Evolutionary conservation across 2,113 vertebrate species (phyloP).

Genomic region (Pelecanus crispus): DNA sequence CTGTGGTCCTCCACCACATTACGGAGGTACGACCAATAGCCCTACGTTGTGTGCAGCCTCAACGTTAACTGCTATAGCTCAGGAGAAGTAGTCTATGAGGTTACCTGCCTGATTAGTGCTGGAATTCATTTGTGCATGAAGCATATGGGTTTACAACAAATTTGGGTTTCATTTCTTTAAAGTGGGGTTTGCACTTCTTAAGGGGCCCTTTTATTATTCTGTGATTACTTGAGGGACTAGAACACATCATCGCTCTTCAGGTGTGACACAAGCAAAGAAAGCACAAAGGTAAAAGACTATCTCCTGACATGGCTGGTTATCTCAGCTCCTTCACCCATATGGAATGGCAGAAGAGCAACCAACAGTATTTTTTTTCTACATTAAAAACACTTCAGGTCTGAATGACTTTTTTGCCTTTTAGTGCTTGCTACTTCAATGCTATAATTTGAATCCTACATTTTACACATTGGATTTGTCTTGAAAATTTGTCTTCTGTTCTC

Average conservation of each 20-base stretch:
- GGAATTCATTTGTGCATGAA: not conserved
- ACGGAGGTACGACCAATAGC: conserved; percentile 74
- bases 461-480: not conserved
- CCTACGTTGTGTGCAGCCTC: not conserved
- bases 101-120: no score
- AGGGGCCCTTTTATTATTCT: not conserved
- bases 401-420: not conserved
- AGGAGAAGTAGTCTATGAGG: not conserved
- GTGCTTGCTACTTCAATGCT: not conserved
- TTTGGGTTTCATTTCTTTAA: not conserved
- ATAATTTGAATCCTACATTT: not conserved
- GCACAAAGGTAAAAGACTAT: not conserved
- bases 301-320: not conserved
- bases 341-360: not conserved
- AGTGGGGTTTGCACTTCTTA: not conserved
- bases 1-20: conserved; percentile 79
- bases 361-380: not conserved
- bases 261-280: not conserved
- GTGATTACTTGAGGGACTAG: not conserved
- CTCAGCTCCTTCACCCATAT: not conserved
- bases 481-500: not conserved
- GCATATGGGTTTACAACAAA: rapidly evolving
- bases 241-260: rapidly evolving
- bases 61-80: not conserved
- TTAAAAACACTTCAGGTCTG: not conserved